Percentiles rank a stretch among this genome's conserved stretches.
Conservation (phyloP, 2,797 vertebrate species). For the Sebastes kiyomatsui region DNA sequence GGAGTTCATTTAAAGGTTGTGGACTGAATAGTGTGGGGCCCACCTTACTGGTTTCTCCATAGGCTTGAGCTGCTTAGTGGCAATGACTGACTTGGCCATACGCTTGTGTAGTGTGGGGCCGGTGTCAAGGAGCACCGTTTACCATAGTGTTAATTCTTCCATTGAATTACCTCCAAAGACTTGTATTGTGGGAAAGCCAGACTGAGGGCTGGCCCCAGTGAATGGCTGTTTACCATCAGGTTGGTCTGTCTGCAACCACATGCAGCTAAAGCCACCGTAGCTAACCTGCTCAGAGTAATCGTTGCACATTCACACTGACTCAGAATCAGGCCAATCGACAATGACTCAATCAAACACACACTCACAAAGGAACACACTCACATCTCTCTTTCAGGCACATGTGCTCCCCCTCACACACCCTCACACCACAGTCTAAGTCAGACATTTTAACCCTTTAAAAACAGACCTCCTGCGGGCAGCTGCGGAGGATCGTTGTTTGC, state of each 20-base stretch:
- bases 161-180: constrained; percentile 30
- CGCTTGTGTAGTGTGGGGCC: constrained; percentile 20
- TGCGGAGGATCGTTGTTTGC: background rate
- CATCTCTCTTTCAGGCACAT: background rate
- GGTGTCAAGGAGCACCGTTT: constrained; percentile 39
- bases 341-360: constrained; percentile 9
- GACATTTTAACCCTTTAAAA: constrained; percentile 19
- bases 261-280: constrained; percentile 75
- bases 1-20: constrained; percentile 23
- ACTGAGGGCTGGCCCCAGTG: constrained; percentile 37
- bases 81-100: constrained; percentile 35
- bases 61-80: constrained; percentile 19
- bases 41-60: constrained; percentile 8
- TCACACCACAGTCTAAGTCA: background rate
- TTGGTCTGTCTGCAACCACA: constrained; percentile 69
- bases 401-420: background rate
- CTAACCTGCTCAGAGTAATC: constrained; percentile 79
- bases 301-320: constrained; percentile 28
- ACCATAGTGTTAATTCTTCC: constrained; percentile 40
- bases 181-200: constrained; percentile 23
- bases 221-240: constrained; percentile 56
- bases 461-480: background rate
- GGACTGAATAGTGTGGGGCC: constrained; percentile 33
- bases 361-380: background rate
- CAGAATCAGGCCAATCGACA: constrained; percentile 13